Evolutionary conservation across 37 sponge, comb jelly and placozoan genomes (phyloP).

Genomic region (Oopsacas minuta): DNA sequence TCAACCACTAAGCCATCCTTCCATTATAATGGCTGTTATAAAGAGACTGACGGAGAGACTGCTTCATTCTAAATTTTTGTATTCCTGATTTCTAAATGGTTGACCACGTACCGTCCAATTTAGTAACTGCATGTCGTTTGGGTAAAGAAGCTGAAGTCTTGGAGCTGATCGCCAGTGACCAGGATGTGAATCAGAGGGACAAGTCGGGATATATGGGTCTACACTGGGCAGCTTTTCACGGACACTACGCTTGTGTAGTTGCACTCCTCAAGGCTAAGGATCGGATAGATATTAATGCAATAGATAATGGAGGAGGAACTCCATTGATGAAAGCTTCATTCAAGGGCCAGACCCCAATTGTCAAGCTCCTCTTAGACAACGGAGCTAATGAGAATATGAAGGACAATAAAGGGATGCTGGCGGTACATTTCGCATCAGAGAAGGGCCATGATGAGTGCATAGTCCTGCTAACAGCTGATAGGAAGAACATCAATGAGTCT

Average conservation of each 20-base stretch:
- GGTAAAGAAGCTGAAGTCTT: not conserved
- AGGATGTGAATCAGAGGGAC: not conserved
- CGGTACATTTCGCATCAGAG: not conserved
- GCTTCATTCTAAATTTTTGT: not conserved
- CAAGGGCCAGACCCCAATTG: not conserved
- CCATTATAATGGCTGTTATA: not conserved
- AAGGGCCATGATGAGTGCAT: not conserved
- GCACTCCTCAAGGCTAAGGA: not conserved
- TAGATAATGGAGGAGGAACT: not conserved
- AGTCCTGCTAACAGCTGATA: not conserved
- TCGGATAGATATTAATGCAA: not conserved
- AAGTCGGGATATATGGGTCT: not conserved
- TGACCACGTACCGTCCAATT: not conserved
- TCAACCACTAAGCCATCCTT: not conserved
- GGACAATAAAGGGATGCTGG: not conserved
- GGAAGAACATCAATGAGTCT: not conserved
- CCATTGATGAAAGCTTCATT: not conserved
- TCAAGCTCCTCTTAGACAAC: not conserved
- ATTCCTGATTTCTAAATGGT: not conserved
- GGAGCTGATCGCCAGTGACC: not conserved
- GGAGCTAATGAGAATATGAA: slow-evolving; percentile 4
- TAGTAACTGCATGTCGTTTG: not conserved
- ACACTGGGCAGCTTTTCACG: not conserved
- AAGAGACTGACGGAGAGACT: not conserved
- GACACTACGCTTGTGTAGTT: not conserved